Percentiles rank a stretch among this genome's conserved stretches.
Conservation (phyloP, 1,140 invertebrate genomes). For the Drosophila albomicans region DNA sequence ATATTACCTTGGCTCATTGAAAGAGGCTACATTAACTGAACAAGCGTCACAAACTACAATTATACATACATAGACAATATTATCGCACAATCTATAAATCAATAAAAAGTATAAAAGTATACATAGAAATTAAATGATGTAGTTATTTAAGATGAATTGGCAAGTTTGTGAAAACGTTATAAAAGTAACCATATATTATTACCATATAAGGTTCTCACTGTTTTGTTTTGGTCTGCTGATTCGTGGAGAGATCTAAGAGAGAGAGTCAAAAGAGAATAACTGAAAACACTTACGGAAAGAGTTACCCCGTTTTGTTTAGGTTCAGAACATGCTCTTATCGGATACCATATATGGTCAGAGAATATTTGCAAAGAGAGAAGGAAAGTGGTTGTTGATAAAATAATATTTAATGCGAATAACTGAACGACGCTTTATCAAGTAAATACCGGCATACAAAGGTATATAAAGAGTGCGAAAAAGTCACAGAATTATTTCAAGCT, state of each 20-base stretch:
- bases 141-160: neutral
- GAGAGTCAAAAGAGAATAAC: neutral
- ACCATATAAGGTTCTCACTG: conserved; percentile 51
- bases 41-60: neutral
- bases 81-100: no score
- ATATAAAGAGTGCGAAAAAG: conserved; percentile 69
- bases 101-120: no score
- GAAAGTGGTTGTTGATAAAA: neutral
- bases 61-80: no score
- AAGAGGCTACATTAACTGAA: conserved; percentile 58
- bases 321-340: neutral
- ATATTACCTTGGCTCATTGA: conserved; percentile 76
- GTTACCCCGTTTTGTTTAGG: neutral
- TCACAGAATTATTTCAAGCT: conserved; percentile 57
- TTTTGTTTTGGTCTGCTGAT: conserved; percentile 85
- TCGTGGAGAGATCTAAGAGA: conserved; percentile 55
- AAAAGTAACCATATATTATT: conserved; percentile 77
- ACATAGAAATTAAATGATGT: neutral
- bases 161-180: conserved; percentile 69
- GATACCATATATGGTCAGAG: conserved; percentile 10
- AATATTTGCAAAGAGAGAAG: neutral
- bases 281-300: neutral
- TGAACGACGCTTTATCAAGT: neutral
- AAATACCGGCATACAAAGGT: neutral
- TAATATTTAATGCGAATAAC: neutral